Conservation (phyloP, 2,888 invertebrate genomes). For the Hydroisotoma schaefferi region DNA sequence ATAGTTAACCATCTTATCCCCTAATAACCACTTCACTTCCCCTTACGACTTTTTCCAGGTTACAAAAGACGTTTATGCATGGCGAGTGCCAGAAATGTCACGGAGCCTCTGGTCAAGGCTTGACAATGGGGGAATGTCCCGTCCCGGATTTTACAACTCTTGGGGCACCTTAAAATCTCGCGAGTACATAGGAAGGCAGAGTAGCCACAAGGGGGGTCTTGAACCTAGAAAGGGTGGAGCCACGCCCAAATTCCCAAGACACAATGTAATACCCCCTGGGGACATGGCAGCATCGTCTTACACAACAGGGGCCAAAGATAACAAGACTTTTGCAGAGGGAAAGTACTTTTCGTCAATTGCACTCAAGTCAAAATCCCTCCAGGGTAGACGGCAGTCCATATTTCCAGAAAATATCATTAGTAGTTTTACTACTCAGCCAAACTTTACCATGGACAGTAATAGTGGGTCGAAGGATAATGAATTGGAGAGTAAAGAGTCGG, state of each 20-base stretch:
- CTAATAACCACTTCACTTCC: background rate
- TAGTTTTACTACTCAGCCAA: too few species aligned
- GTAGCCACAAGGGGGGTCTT: background rate
- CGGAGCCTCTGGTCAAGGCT: background rate
- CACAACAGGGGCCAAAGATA: background rate
- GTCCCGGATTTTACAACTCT: background rate
- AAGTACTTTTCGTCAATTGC: too few species aligned
- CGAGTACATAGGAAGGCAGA: background rate
- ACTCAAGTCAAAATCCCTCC: too few species aligned
- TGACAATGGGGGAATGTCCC: background rate
- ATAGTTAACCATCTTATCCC: background rate
- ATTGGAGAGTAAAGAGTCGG: too few species aligned
- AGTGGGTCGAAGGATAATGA: too few species aligned
- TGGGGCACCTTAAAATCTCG: background rate
- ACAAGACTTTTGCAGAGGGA: background rate
- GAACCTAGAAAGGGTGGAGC: background rate
- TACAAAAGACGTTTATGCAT: slow-evolving; percentile 10
- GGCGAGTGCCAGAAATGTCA: slow-evolving; percentile 20
- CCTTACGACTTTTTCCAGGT: slow-evolving; percentile 14
- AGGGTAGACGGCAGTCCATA: too few species aligned
- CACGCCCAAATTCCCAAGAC: background rate
- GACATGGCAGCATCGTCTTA: background rate
- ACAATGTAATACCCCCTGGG: background rate
- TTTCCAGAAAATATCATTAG: too few species aligned
- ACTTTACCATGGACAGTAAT: too few species aligned